These are phyloP conservation scores for Anas acuta DNA, from an alignment of 2,797 vertebrate species.

Conservation along the genomic window DNA sequence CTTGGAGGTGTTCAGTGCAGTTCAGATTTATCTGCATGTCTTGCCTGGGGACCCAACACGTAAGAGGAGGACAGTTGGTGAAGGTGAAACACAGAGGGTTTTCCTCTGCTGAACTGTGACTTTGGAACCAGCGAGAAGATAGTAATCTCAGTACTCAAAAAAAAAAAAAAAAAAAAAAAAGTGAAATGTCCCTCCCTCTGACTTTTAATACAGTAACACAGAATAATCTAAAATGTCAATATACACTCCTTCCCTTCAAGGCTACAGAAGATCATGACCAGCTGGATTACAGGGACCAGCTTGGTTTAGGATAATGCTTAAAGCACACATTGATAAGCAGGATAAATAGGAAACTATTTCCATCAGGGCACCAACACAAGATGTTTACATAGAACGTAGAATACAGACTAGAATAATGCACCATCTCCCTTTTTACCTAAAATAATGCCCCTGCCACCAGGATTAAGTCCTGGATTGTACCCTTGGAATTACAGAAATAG, in stretches of 20 bases:
- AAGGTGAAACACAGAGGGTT: background rate
- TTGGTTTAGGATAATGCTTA: conserved; percentile 18
- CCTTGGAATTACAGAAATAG: background rate
- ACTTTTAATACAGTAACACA: background rate
- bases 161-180: background rate
- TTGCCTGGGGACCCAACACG: background rate
- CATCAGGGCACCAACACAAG: background rate
- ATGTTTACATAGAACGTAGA: rapidly evolving
- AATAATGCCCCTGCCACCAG: background rate
- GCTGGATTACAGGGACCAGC: background rate
- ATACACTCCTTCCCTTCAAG: conserved; percentile 5
- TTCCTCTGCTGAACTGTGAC: background rate
- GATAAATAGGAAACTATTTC: conserved; percentile 9
- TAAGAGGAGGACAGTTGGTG: background rate
- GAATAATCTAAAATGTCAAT: conserved; percentile 41
- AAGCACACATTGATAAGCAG: conserved; percentile 23
- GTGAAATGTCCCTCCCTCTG: background rate
- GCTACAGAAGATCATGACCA: background rate
- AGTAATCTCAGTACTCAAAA: background rate
- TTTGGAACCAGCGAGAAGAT: background rate
- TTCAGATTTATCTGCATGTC: background rate
- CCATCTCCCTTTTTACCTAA: background rate
- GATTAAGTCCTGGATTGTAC: background rate
- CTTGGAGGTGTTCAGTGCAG: background rate
- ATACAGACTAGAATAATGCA: background rate